These are phyloP conservation scores for Galemys pyrenaicus DNA, from an alignment of 2,113 vertebrate genomes.

Conservation along the genomic window DNA sequence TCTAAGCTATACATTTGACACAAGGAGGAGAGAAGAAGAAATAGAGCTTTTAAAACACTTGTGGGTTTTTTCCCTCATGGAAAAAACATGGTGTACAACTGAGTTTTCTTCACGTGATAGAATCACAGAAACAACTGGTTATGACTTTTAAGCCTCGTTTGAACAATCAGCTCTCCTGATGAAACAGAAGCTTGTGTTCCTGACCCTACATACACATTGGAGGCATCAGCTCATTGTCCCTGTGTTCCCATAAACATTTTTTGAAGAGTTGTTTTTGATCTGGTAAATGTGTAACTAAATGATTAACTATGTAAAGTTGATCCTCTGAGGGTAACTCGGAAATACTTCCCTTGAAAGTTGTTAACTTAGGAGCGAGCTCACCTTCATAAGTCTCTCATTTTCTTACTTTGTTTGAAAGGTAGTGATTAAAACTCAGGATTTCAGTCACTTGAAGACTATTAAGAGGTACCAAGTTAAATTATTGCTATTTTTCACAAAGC, in stretches of 20 bases:
- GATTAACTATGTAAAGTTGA: neutral
- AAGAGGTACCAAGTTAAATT: slow-evolving; percentile 19
- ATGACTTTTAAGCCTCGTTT: neutral
- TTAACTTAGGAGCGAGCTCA: neutral
- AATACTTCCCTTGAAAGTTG: neutral
- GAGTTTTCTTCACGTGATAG: neutral
- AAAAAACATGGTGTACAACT: neutral
- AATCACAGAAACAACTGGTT: neutral
- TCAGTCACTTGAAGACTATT: slow-evolving; percentile 23
- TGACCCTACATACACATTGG: neutral
- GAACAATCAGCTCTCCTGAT: neutral
- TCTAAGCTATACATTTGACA: neutral
- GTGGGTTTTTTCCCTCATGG: neutral
- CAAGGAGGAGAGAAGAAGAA: neutral
- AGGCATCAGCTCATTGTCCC: neutral
- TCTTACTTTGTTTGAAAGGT: slow-evolving; percentile 27
- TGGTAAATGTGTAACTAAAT: neutral
- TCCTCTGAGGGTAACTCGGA: neutral
- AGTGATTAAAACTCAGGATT: neutral
- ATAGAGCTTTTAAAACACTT: neutral
- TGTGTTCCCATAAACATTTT: neutral
- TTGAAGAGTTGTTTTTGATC: neutral
- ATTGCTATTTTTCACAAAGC: slow-evolving; percentile 5
- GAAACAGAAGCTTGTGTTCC: neutral
- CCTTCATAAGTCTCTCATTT: neutral